Evolutionary conservation across 2,797 vertebrate species (phyloP), one percentile per base, ranked within the genome.

Genomic region (Valencia hispanica): DNA sequence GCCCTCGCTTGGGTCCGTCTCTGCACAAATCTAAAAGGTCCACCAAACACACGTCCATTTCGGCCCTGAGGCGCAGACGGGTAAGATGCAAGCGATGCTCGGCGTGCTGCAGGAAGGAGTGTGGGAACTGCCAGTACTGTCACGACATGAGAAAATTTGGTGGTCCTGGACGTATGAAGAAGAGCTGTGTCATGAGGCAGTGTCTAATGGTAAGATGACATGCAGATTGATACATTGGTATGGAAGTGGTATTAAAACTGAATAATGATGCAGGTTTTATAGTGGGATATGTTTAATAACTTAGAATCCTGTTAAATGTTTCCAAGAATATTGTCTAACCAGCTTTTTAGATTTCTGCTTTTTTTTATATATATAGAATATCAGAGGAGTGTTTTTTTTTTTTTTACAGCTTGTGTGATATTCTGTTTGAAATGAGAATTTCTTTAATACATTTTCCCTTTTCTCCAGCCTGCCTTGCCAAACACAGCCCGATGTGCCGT

Each of bases 61-160:
- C 43, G 0, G 87, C 90, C 50, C 86, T 98, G 87, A 89, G 97
- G 84, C 94, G 97, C 71, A 91, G 98, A 73, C 93, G 98, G 1
- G 98, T 99, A 66, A 94, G 98, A 55, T 99, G 98, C 88, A 96
- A 98, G 32, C 97, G 96, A 80, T 99, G 98, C 81, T 94, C 95
- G 12, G 97, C 95, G n/a, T 99, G 98, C 90, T 91, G 96, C 86
- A 96, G 98, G 81, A 96, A 96, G 43, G 97, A 97, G 92, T 99
- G 98, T 41, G 98, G 98, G 72, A 94, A 95, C 73, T 99, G 98
- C 92, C 96, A 97, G 86, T 99, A 96, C 91, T 99, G 98, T 94
- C 96, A 95, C 30, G 98, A 99, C 93, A 99, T 99, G 97, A 97
- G 97, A 93, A 98, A 98, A 90, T 98, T 98, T 36, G 98, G 97